A percentile compares a stretch with the other conserved stretches of the same genome.
Evolutionary conservation across 2,113 vertebrate genomes (phyloP).

Genomic region (Aegithalos caudatus): DNA sequence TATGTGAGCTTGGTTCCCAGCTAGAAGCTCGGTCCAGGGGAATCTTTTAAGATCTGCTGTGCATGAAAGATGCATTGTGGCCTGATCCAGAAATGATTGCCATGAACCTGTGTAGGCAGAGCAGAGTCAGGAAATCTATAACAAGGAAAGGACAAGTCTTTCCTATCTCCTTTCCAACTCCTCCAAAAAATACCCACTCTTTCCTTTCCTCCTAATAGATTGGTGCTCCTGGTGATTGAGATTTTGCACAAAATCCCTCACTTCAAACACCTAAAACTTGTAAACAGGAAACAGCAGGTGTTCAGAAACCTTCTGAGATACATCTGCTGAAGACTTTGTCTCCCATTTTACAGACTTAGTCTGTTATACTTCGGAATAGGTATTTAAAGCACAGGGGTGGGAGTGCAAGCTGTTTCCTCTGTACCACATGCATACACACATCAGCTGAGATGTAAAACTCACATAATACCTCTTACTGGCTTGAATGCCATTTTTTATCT

Average conservation of each 20-base stretch:
- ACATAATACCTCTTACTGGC: background rate
- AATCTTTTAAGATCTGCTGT: background rate
- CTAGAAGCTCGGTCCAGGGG: background rate
- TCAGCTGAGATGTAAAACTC: constrained; percentile 4
- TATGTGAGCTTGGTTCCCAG: background rate
- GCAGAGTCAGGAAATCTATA: background rate
- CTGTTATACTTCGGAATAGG: background rate
- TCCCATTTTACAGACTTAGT: background rate
- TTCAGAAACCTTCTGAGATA: background rate
- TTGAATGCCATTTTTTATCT: background rate
- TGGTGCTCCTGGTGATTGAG: background rate
- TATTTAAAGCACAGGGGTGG: constrained; percentile 45
- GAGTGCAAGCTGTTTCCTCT: constrained; percentile 39
- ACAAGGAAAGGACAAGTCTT: background rate
- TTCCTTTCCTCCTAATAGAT: background rate
- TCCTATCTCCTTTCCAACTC: background rate
- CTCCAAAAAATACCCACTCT: background rate
- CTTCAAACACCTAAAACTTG: background rate
- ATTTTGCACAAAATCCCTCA: background rate
- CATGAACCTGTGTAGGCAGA: background rate
- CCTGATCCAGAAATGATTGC: background rate
- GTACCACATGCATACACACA: background rate
- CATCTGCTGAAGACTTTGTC: constrained; percentile 28
- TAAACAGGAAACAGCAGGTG: constrained; percentile 29
- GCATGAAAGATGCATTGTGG: background rate